Evolutionary conservation across 1,140 invertebrate species (phyloP), one percentile per base, ranked within the genome.

Genomic region (Marisa cornuarietis): DNA sequence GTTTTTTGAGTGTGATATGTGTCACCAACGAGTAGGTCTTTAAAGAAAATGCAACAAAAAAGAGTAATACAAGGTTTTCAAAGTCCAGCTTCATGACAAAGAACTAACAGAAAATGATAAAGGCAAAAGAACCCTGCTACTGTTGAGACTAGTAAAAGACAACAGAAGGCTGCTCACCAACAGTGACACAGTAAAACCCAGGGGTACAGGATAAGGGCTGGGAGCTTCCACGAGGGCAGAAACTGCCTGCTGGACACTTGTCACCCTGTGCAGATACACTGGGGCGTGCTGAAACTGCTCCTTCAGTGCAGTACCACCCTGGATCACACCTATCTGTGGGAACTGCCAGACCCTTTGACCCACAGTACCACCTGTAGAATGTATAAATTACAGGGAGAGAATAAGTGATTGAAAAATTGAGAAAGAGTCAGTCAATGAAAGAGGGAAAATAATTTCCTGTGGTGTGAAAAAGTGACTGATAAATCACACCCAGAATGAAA

Each of bases 221-320:
- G 22, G 86, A 82, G 76, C 86, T 88, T 10, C 88, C 88, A 22
- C 73, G 78, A 2, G 88, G 89, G 84, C 89, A 90, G 84, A 86
- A 90, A 79, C 87, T 85, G 24, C 89, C 88, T 6, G 83, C 82
- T 16, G 82, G 26, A 80, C 88, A 90, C 74, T 84, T 82, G 1
- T 88, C 88, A 42, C 88, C 88, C 69, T 87, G 84, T 5, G 76
- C 61, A 14, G 73, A 22, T 8, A 68, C 82, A 14, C 71, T 72
- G 18, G 88, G 87, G 49, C 83, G 81, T 10, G 86, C 80, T 20
- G 80, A 71, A 0, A 71, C 79, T 20, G 88, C 82, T 3, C 81
- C 82, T 11, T 73, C 83, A 42, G 79, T 87, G 79, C 88, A 90
- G 79, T 87, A 90, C 87, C 88, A 90, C 7, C 88, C 89, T 52